Evolutionary conservation across 2,888 invertebrate species (phyloP).

Genomic region (Luperina nickerlii): DNA sequence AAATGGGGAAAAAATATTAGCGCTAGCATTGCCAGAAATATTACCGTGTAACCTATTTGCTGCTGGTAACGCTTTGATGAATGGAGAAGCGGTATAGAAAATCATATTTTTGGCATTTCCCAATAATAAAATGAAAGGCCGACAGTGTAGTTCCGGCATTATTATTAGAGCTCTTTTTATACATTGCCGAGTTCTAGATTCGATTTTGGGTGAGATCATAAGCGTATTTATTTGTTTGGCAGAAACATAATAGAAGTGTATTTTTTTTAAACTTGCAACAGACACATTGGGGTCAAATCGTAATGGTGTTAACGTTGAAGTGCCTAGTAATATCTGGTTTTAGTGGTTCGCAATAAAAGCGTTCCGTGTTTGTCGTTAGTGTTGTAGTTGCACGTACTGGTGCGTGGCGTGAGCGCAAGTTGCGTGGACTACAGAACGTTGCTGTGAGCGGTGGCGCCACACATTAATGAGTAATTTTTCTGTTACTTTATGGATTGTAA

Average conservation of each 20-base stretch:
- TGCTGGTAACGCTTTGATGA: conserved; percentile 54
- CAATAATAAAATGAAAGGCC: conserved; percentile 52
- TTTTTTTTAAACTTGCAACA: conserved; percentile 46
- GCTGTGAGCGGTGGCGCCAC: conserved; percentile 45
- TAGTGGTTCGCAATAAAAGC: conserved; percentile 57
- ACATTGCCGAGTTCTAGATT: conserved; percentile 55
- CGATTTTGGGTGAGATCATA: conserved; percentile 60
- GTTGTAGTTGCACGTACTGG: conserved; percentile 48
- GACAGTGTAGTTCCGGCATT: conserved; percentile 53
- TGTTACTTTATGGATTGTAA: conserved; percentile 31
- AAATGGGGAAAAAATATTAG: conserved; percentile 43
- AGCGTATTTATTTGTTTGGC: conserved; percentile 54
- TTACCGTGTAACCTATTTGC: conserved; percentile 54
- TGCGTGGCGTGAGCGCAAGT: conserved; percentile 60
- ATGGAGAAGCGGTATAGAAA: conserved; percentile 42
- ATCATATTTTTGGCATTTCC: conserved; percentile 45
- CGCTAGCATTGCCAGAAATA: conserved; percentile 47
- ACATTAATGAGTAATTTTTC: conserved; percentile 36
- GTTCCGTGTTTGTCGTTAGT: conserved; percentile 57
- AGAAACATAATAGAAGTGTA: conserved; percentile 48
- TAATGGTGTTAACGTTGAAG: conserved; percentile 50
- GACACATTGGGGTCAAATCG: conserved; percentile 59
- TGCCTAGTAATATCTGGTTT: conserved; percentile 48
- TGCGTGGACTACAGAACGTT: conserved; percentile 20
- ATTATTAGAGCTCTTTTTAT: conserved; percentile 52